Evolutionary conservation across 1,140 invertebrate genomes (phyloP).

Genomic region (Lepidurus apus): DNA sequence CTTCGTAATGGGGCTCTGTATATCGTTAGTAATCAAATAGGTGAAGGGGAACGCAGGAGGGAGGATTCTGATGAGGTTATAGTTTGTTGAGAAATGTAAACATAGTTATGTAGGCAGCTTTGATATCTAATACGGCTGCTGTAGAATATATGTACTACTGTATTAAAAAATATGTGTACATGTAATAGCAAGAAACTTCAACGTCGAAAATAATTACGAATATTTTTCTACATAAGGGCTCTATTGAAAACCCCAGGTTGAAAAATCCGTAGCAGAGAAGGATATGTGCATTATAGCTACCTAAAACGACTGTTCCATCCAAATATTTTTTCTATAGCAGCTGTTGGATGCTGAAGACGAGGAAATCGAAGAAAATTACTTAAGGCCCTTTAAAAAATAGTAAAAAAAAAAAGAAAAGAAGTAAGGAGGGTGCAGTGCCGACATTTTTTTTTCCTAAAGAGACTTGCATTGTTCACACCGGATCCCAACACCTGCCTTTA

Average conservation of each 20-base stretch:
- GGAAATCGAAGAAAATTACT: neutral
- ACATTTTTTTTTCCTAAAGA: neutral
- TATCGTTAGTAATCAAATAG: too few species aligned
- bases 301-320: neutral
- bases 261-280: neutral
- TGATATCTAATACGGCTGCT: too few species aligned
- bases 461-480: neutral
- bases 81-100: too few species aligned
- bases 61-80: too few species aligned
- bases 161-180: too few species aligned
- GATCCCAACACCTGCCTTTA: neutral
- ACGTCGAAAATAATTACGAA: too few species aligned
- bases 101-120: too few species aligned
- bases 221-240: neutral
- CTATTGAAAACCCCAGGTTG: neutral
- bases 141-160: too few species aligned
- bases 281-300: neutral
- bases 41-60: too few species aligned
- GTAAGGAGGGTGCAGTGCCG: neutral
- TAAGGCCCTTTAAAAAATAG: neutral
- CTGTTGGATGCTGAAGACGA: neutral
- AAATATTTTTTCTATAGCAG: neutral
- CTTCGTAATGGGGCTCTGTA: too few species aligned
- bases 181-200: too few species aligned
- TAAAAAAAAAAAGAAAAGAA: neutral